phyloP scores from a whole-genome alignment of 2,797 vertebrate genomes.

The Lerista edwardsae region DNA sequence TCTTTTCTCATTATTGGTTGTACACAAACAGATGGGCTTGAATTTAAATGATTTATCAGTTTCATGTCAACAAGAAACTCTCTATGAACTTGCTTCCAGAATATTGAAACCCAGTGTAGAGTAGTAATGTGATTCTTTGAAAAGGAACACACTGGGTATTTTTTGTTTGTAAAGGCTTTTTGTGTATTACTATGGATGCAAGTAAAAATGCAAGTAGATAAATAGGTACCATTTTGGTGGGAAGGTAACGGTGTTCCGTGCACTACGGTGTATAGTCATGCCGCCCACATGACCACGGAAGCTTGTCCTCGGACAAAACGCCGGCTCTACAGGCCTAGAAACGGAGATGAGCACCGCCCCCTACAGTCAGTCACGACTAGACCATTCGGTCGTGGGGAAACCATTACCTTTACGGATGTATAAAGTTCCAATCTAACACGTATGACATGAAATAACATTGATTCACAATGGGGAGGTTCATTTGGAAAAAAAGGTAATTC shows the following conservation, averaged over 20 bases:
- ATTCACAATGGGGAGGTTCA: not conserved
- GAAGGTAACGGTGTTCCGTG: too few species aligned
- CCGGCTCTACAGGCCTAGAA: too few species aligned
- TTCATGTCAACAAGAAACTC: not conserved
- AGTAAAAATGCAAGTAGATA: too few species aligned
- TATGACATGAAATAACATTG: not conserved
- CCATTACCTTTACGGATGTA: too few species aligned
- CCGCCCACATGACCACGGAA: too few species aligned
- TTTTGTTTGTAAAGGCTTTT: not conserved
- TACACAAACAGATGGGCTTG: not conserved
- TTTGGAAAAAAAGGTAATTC: constrained; percentile 7
- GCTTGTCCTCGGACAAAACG: too few species aligned
- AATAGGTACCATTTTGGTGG: too few species aligned
- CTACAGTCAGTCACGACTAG: too few species aligned
- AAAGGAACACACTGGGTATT: not conserved
- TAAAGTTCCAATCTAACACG: constrained; percentile 2
- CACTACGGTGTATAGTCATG: too few species aligned
- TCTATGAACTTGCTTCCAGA: not conserved
- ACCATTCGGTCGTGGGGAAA: too few species aligned
- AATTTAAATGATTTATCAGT: not conserved
- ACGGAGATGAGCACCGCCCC: too few species aligned
- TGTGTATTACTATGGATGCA: not conserved
- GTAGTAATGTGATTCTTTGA: not conserved
- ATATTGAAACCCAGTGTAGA: not conserved
- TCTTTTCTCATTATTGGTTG: not conserved